Base-by-base conservation (phyloP, 2,113 vertebrate genomes). In the Psephotus haematonotus region DNA sequence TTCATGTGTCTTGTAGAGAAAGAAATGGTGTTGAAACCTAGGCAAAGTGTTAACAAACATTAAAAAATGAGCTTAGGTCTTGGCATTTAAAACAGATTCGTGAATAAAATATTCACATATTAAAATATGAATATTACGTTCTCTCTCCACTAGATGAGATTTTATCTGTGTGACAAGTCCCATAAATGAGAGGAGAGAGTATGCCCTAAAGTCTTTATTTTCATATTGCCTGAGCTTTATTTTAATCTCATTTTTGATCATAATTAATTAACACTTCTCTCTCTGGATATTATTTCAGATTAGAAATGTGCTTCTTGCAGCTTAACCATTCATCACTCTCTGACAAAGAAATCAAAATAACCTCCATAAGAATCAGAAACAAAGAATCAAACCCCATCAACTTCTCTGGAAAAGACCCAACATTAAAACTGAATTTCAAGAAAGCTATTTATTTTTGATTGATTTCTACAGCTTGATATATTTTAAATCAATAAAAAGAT, bases 141-240 rank as follows among this genome's bases (percentile, higher is more conserved):
- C 71, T 90, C 27, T 80, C 22, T 78, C 86, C 81, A 82, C 18
- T 57, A 78, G 57, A 39, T 49, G 22, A 91, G 65, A 25, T 91
- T 92, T 86, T 41, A 82, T 65, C 44, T 41, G 52, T 17, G 27
- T 64, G 80, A 86, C 35, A 92, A 93, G 52, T 75, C 50, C 82
- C 52, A 41, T 65, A 57, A 93, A 94, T 82, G 83, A 93, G 65
- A 82, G 22, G 19, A 93, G 35, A 88, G 12, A 9, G 23, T 80
- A 77, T 72, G n/a, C 41, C 67, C 60, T 37, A 8, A 81, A 93
- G 60, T 95, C 43, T 93, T 82, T 60, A 84, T 91, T 82, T 95
- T 75, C 43, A 43, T 91, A 93, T 82, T 95, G 47, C 69, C 81
- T 80, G 76, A 92, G 57, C 52, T 96, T 96, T 96, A 95, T 94